Evolutionary conservation across 2,797 vertebrate genomes (phyloP).

Genomic region (Chelon auratus): DNA sequence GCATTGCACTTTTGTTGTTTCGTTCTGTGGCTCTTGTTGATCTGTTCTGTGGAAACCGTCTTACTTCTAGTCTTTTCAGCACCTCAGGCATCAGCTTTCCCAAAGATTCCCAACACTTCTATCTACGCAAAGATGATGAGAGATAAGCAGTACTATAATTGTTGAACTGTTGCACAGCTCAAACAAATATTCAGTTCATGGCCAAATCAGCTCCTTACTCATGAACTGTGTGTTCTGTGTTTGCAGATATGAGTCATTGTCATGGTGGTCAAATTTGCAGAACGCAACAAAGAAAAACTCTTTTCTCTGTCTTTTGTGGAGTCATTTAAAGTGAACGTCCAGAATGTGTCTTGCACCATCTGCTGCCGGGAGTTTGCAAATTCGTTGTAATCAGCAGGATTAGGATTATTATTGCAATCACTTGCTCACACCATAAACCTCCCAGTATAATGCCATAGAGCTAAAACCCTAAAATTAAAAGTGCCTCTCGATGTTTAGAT

Average conservation of each 20-base stretch:
- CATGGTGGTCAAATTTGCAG: neutral
- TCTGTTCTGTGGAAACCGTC: neutral
- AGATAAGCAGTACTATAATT: neutral
- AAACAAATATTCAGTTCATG: neutral
- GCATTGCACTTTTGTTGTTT: neutral
- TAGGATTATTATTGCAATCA: neutral
- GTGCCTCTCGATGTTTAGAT: neutral
- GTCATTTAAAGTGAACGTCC: neutral
- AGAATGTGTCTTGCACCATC: neutral
- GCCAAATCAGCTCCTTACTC: too few relatives aligned
- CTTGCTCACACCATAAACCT: neutral
- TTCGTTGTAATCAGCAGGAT: neutral
- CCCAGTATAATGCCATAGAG: neutral
- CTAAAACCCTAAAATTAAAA: neutral
- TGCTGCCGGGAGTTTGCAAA: neutral
- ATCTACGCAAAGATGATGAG: neutral
- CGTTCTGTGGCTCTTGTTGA: constrained; percentile 14
- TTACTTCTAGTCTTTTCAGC: neutral
- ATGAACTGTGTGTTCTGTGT: too few relatives aligned
- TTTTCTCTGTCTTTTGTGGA: neutral
- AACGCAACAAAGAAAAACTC: neutral
- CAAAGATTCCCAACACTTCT: neutral
- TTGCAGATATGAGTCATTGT: neutral
- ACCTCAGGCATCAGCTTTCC: neutral
- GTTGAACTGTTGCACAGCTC: neutral